Percentiles rank a stretch among this genome's conserved stretches.
Evolutionary conservation across 2,113 vertebrate genomes (phyloP).

Genomic region (Aviceda subcristata): DNA sequence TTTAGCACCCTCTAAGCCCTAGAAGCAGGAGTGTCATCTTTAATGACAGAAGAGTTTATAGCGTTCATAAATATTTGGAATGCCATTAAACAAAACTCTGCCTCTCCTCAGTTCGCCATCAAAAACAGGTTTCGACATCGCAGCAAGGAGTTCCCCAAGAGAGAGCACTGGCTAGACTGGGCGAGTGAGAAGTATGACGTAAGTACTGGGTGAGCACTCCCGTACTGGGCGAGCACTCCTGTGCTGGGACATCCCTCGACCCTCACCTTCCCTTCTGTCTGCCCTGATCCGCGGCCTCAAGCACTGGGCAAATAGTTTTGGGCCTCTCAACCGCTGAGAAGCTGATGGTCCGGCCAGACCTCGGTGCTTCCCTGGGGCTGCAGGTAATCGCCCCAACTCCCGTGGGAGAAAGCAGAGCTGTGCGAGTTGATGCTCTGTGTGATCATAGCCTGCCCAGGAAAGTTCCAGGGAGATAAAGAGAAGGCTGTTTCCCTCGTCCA

Average conservation of each 20-base stretch:
- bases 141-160: conserved; percentile 80
- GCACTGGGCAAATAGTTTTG: neutral
- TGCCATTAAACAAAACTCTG: neutral
- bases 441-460: neutral
- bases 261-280: neutral
- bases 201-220: neutral
- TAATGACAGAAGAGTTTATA: neutral
- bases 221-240: neutral
- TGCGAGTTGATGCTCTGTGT: neutral
- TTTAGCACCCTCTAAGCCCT: neutral
- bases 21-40: neutral
- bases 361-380: neutral
- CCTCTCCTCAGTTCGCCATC: conserved; percentile 85
- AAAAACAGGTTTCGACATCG: conserved; percentile 86
- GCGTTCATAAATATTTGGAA: neutral
- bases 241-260: neutral
- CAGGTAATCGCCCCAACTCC: neutral
- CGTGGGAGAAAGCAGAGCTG: neutral
- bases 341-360: neutral
- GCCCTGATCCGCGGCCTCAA: neutral
- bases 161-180: conserved; percentile 96
- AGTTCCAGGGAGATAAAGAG: neutral
- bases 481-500: neutral
- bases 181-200: conserved; percentile 90
- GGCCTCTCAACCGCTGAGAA: neutral